phyloP scores from a whole-genome alignment of 2,888 invertebrate genomes.

The Acanthacorydalis orientalis region DNA sequence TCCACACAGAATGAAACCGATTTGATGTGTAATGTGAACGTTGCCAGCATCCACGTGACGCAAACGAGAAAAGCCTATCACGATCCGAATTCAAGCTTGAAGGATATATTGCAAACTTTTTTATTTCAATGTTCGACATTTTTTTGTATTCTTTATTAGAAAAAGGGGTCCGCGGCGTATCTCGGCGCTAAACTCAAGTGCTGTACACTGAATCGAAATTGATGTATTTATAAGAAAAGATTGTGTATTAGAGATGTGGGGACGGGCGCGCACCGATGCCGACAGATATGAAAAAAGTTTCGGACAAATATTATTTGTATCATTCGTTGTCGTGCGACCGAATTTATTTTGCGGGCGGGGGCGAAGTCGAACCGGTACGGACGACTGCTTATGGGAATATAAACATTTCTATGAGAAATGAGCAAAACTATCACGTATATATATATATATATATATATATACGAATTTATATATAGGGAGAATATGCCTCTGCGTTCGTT shows the following conservation, averaged over 20 bases:
- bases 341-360: background rate
- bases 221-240: slow-evolving; percentile 2
- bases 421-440: no score
- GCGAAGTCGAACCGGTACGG: background rate
- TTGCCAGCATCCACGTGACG: background rate
- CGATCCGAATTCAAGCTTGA: background rate
- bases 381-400: background rate
- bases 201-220: slow-evolving; percentile 1
- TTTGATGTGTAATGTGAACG: background rate
- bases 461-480: no score
- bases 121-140: slow-evolving; percentile 3
- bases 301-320: background rate
- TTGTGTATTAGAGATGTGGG: background rate
- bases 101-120: slow-evolving; percentile 2
- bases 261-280: background rate
- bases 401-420: no score
- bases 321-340: background rate
- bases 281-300: background rate
- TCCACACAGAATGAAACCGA: no score
- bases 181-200: background rate
- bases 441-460: no score
- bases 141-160: slow-evolving; percentile 2
- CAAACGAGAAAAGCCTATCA: background rate
- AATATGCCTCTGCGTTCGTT: no score
- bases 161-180: slow-evolving; percentile 1